Conservation (phyloP, 2,113 vertebrate species). For the Phycodurus eques region DNA sequence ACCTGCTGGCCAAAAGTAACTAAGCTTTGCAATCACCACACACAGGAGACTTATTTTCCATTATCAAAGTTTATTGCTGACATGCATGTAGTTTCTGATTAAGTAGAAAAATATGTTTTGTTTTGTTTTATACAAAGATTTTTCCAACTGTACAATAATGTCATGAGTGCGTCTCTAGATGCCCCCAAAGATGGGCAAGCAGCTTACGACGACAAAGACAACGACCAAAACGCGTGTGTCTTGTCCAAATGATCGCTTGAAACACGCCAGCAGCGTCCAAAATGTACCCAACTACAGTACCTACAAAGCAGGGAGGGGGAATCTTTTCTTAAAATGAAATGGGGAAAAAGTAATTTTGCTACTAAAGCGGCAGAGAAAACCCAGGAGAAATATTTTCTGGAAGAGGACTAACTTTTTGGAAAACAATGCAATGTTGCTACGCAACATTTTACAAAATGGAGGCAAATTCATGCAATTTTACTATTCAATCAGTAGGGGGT, state of each 20-base stretch:
- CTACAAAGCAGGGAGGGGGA: constrained; percentile 27
- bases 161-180: constrained; percentile 71
- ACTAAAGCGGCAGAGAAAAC: not conserved
- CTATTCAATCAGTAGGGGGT: too few species aligned
- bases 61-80: constrained; percentile 94
- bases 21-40: not conserved
- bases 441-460: not conserved
- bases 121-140: constrained; percentile 90
- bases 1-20: constrained; percentile 41
- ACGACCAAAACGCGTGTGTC: constrained; percentile 39
- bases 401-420: not conserved
- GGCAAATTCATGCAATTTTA: too few species aligned
- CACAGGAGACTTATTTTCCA: constrained; percentile 70
- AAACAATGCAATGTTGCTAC: constrained; percentile 9
- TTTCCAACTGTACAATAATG: constrained; percentile 82
- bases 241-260: constrained; percentile 69
- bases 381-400: not conserved
- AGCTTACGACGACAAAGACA: constrained; percentile 67
- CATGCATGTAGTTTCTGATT: constrained; percentile 93
- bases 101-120: constrained; percentile 95
- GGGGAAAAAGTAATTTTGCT: not conserved
- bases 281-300: constrained; percentile 34
- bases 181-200: constrained; percentile 63
- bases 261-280: constrained; percentile 49
- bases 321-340: not conserved